These are phyloP conservation scores for Tachysurus vachellii DNA, from an alignment of 2,113 vertebrate genomes.

Conservation along the genomic window DNA sequence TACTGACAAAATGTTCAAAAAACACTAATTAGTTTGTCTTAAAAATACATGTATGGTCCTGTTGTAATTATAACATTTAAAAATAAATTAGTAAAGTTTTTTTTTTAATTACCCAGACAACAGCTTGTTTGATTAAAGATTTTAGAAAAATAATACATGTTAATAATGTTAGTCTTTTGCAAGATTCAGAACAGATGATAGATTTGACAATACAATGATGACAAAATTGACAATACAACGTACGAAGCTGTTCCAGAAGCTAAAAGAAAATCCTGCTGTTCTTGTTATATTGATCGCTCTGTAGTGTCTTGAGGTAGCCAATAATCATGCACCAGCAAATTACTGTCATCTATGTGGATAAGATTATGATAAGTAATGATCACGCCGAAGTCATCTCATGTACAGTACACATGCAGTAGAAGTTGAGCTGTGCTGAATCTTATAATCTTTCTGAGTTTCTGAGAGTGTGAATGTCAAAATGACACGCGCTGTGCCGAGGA, in stretches of 20 bases:
- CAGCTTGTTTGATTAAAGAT: no score
- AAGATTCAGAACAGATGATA: background rate
- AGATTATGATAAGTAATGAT: background rate
- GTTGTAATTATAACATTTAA: no score
- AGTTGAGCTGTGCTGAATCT: constrained; percentile 1
- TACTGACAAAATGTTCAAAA: no score
- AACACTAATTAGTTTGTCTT: background rate
- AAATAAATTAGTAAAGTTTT: no score
- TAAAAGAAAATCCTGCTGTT: background rate
- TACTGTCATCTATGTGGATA: background rate
- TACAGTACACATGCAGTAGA: background rate
- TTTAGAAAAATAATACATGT: background rate
- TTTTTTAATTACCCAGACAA: no score
- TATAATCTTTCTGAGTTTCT: constrained; percentile 14
- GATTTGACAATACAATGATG: background rate
- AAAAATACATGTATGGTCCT: no score
- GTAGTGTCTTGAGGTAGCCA: no score
- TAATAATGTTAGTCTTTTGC: no score
- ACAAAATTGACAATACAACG: background rate
- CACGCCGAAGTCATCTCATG: background rate
- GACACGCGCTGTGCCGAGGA: constrained; percentile 52
- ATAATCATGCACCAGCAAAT: background rate
- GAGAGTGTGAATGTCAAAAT: constrained; percentile 40
- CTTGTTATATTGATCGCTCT: background rate
- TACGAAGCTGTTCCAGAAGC: background rate